Evolutionary conservation across 2,888 invertebrate genomes (phyloP).

Genomic region (Sicus ferrugineus): DNA sequence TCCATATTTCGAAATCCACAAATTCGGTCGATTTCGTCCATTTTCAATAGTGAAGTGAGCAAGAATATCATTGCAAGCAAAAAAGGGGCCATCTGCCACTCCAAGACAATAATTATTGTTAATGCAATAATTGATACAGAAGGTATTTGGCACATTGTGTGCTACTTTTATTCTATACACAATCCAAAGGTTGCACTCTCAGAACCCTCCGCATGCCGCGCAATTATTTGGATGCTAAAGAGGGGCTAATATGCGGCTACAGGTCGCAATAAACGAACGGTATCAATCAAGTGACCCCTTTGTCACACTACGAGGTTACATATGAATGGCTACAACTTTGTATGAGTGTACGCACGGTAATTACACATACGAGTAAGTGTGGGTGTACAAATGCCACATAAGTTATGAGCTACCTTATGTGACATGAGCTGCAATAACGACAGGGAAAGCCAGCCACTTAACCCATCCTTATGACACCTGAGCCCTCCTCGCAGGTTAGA

Average conservation of each 20-base stretch:
- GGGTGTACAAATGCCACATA: neutral
- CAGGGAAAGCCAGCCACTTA: conserved; percentile 6
- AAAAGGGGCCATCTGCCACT: no score
- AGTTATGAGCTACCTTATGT: conserved; percentile 17
- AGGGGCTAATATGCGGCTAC: conserved; percentile 20
- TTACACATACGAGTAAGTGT: neutral
- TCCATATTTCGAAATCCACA: no score
- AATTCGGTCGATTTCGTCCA: no score
- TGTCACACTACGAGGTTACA: conserved; percentile 26
- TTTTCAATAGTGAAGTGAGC: no score
- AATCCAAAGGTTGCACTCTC: no score
- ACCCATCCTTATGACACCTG: conserved; percentile 31
- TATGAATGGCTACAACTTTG: neutral
- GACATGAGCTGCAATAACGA: neutral
- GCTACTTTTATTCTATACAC: no score
- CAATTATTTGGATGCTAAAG: conserved; percentile 27
- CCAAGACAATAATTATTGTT: no score
- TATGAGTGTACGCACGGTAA: neutral
- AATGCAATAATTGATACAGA: no score
- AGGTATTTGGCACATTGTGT: no score
- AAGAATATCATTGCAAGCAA: no score
- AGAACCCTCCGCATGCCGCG: no score
- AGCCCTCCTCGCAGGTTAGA: neutral
- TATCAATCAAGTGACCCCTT: conserved; percentile 25
- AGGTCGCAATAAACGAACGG: conserved; percentile 10